Base-by-base conservation (phyloP, 1,140 invertebrate species). In the Drosophila parabipectinata region DNA sequence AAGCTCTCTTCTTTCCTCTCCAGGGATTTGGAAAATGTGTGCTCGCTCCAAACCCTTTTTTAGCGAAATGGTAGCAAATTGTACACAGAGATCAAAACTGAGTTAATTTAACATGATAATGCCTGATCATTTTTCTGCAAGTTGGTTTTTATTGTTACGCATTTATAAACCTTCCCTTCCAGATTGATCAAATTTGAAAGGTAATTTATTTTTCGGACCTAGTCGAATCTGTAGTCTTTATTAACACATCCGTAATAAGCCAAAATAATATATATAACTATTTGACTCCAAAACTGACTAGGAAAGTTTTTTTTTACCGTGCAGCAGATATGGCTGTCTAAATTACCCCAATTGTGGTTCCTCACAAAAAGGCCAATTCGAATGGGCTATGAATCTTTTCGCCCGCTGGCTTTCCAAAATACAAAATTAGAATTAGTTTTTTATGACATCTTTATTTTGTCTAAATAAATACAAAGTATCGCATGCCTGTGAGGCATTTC, bases 351-450 rank as follows among this genome's bases (percentile, higher is more conserved):
- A 30, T 74, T 67, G 39, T 41, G 61, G 47, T 50, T 64, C 55
- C 39, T 47, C 51, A 54, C 55, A 63, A 69, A 21, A 21, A 59
- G 66, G 66, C 78, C 82, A 82, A 79, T 87, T 88, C 82, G 75
- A 69, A 69, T 77, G 76, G 75, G 75, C 66, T 72, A 90, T 90
- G 78, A 90, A 90, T 90, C 85, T 90, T 53, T 85, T 63, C 77
- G 77, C 69, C 50, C 69, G 53, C 34, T 68, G 51, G 28, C 64
- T 32, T 54, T 75, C 68, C 76, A 81, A 90, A 90, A 82, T 75
- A 90, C 87, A 82, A 90, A 90, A 90, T 81, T 74, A 75, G 68
- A 90, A 90, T 82, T 87, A 76, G 75, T 87, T 90, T 90, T 90
- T 90, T 90, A 90, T 90, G 85, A 90, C 78, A 90, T 81, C 85